Base-by-base conservation (phyloP, 2,113 vertebrate genomes). In the Myotis yumanensis region DNA sequence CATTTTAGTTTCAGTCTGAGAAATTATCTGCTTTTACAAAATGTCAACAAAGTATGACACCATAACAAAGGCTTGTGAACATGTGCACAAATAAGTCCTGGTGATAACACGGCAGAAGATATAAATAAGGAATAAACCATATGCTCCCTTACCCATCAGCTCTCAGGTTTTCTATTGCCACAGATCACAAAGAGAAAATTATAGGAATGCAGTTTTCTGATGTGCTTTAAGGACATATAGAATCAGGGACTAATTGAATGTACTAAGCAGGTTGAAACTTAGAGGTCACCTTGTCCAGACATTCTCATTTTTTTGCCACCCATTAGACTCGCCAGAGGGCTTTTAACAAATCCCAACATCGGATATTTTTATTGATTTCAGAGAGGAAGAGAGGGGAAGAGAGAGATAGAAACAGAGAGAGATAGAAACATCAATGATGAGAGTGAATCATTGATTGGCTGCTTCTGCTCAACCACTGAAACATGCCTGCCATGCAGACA, bases 11-110 rank as follows among this genome's bases (percentile, higher is more conserved):
- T 28, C 64, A 91, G 64, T 48, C 18, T 43, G 30, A 96, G 54
- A 46, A 84, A 86, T 68, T 64, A 12, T 95, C 54, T 88, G 37
- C 20, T 43, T 75, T 91, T 81, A 73, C 51, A 84, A 90, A 94
- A 93, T 91, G 30, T 76, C 43, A 89, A 37, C 37, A 85, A 66
- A 84, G 46, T 28, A 69, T 66, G 43, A 68, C 11, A 66, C 90
- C 66, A 32, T 30, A 51, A 54, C 59, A 54, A 40, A 69, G 62
- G 76, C n/a, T 73, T 3, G 10, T 2, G 15, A 69, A 86, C 17
- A 51, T 40, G 68, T 11, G 59, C 9, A 40, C 57, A 43, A 73
- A 40, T 54, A 95, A 43, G 7, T 84, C 77, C 68, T 76, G 35
- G 9, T 77, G 52, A 54, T 62, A 86, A 57, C 8, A 81, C 0